Conservation (phyloP, 1,140 invertebrate species). For the Leptoteleia sp. region DNA sequence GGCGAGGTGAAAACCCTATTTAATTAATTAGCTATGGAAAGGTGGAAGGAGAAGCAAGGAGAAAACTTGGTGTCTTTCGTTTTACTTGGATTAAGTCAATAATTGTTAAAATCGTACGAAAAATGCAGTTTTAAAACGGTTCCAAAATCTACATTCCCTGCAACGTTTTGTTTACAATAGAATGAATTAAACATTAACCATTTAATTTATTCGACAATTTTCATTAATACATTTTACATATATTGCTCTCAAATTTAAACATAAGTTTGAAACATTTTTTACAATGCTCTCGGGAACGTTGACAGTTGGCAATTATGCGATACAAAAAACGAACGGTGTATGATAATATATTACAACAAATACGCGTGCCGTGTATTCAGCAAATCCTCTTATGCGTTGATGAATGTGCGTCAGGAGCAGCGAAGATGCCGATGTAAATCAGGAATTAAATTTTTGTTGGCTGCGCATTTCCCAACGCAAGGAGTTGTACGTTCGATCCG, state of each 20-base stretch:
- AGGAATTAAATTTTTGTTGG: conserved; percentile 24
- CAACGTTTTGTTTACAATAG: too few relatives aligned
- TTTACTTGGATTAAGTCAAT: conserved; percentile 31
- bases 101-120: conserved; percentile 29
- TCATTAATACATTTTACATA: too few relatives aligned
- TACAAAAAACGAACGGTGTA: not conserved
- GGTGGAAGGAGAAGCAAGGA: not conserved
- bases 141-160: not conserved
- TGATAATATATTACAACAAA: not conserved
- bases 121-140: conserved; percentile 6
- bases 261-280: too few relatives aligned
- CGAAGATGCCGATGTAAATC: conserved; percentile 21
- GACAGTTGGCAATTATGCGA: too few relatives aligned
- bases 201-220: too few relatives aligned
- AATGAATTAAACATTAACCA: too few relatives aligned
- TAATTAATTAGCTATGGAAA: conserved; percentile 22
- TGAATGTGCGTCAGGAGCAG: conserved; percentile 5
- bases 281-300: too few relatives aligned
- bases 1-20: conserved; percentile 5
- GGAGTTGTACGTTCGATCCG: conserved; percentile 4
- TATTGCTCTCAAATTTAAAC: too few relatives aligned
- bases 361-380: not conserved
- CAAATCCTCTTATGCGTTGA: conserved; percentile 21
- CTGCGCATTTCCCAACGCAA: not conserved
- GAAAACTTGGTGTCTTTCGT: conserved; percentile 16